Conservation (phyloP, 2,888 invertebrate genomes). For the Aspidiotus destructor region DNA sequence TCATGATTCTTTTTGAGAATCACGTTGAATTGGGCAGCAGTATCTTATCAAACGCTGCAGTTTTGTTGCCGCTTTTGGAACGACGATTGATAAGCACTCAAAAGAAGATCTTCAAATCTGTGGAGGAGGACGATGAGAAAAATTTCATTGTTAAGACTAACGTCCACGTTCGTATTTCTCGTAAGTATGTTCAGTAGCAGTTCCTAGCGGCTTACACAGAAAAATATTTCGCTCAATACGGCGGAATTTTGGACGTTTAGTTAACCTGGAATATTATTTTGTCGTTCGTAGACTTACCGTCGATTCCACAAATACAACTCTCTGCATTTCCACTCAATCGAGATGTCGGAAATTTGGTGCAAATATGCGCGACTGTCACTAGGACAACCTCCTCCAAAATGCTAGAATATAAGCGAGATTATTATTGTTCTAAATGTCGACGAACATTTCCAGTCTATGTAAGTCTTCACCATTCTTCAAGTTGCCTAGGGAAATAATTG, state of each 20-base stretch:
- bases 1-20: conserved; percentile 58
- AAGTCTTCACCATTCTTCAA: conserved; percentile 34
- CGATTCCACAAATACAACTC: conserved; percentile 57
- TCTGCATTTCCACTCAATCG: conserved; percentile 58
- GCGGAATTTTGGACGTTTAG: neutral
- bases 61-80: conserved; percentile 55
- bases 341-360: conserved; percentile 61
- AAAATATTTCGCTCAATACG: neutral
- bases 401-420: conserved; percentile 63
- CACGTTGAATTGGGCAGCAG: conserved; percentile 57
- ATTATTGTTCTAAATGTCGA: conserved; percentile 68
- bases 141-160: conserved; percentile 50
- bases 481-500: no score
- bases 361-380: conserved; percentile 70
- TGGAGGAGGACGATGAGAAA: conserved; percentile 41
- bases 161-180: conserved; percentile 55
- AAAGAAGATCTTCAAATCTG: conserved; percentile 46
- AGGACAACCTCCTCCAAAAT: conserved; percentile 64
- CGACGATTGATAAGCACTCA: conserved; percentile 53
- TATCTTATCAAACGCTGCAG: conserved; percentile 55
- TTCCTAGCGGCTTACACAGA: neutral
- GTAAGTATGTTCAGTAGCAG: conserved; percentile 34
- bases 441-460: conserved; percentile 55
- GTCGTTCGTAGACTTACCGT: conserved; percentile 49
- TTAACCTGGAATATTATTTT: neutral